Base-by-base conservation (phyloP, 2,797 vertebrate genomes). In the Danio choprae region DNA sequence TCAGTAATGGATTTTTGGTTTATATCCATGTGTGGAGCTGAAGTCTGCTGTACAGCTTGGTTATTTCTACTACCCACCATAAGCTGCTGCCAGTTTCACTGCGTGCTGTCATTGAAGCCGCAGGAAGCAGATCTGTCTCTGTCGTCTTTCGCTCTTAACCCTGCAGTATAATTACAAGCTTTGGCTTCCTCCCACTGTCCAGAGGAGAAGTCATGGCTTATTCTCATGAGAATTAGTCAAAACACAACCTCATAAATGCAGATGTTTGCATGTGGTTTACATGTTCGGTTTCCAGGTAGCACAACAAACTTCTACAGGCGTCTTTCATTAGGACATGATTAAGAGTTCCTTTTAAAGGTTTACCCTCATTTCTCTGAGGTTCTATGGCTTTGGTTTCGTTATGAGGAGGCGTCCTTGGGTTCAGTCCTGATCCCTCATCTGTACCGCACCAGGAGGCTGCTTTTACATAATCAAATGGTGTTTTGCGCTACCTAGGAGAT, bases 161-260 rank as follows among this genome's bases (percentile, higher is more conserved):
- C 85, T 89, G 83, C 88, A 76, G 71, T 90, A 81, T 94, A 93
- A 94, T 94, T 94, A 94, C 87, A 92, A 93, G 87, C 84, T 89
- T 89, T 87, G 89, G 84, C 88, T 90, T 92, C 91, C 90, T 91
- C 90, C 90, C 89, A 90, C 89, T 87, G 60, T 75, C 81, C 72
- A 74, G 64, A 83, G 36, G 67, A 74, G 48, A 64, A 72, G 51
- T 63, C 62, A 40, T 71, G 83, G 81, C 83, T 89, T 86, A 81
- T 85, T 87, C 89, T 89, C 85, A 87, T 73, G 51, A 77, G 58
- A 74, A 58, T 22, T 5, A 11, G 65, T 16, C n/a, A 71, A 62
- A 67, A 44, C 41, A 74, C 71, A 82, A 78, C 20, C 43, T 74
- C 40, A 71, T 18, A 22, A 48, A 58, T 70, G 58, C 72, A 76